Conservation (phyloP, 2,113 vertebrate genomes). For the Brachirus orientalis region DNA sequence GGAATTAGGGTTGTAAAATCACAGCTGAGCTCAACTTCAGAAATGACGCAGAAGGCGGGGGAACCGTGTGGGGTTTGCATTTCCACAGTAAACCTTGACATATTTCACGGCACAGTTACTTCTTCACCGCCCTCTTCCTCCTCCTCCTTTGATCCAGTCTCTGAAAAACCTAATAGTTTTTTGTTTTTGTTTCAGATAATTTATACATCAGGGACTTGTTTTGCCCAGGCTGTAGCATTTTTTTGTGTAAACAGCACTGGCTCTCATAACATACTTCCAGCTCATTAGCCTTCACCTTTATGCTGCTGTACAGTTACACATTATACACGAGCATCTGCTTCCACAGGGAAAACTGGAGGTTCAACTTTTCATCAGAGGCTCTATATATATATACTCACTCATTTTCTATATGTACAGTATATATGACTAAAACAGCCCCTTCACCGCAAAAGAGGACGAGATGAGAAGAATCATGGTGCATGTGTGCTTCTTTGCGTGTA, state of each 20-base stretch:
- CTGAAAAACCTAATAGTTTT: constrained; percentile 12
- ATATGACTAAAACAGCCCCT: no score
- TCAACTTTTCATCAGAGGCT: constrained; percentile 17
- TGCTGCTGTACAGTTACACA: constrained; percentile 32
- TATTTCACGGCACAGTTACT: constrained; percentile 5
- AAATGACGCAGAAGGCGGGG: background rate
- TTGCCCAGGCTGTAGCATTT: constrained; percentile 34
- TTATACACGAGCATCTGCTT: constrained; percentile 17
- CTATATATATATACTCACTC: no score
- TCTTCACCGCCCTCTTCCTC: constrained; percentile 5
- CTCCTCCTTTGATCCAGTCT: constrained; percentile 46
- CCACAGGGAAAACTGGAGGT: constrained; percentile 16
- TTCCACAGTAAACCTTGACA: constrained; percentile 28
- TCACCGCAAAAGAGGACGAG: no score
- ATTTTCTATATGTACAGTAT: no score
- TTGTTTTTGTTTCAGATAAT: constrained; percentile 30
- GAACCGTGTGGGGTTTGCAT: background rate
- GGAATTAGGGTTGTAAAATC: no score
- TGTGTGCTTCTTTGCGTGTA: no score
- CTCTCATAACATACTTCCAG: constrained; percentile 27
- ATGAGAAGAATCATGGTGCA: no score
- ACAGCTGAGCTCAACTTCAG: background rate
- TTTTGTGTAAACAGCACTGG: constrained; percentile 45
- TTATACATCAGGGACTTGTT: constrained; percentile 59
- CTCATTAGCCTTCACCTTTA: constrained; percentile 54